These are phyloP conservation scores for Oligia strigilis DNA, from an alignment of 2,888 invertebrate genomes.

Conservation along the genomic window DNA sequence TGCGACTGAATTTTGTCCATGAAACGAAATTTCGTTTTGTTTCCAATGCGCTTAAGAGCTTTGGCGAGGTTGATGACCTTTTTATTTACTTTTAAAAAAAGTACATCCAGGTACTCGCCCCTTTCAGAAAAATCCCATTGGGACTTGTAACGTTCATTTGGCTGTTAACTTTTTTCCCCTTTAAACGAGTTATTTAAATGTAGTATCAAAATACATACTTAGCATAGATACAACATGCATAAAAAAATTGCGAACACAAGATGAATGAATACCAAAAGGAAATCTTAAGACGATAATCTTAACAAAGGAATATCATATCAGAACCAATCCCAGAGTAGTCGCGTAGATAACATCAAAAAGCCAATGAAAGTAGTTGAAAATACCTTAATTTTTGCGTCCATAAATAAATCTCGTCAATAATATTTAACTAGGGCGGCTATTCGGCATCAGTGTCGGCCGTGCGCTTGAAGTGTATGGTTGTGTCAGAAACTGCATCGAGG, in stretches of 20 bases:
- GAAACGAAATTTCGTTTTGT: conserved; percentile 76
- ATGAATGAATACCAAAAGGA: conserved; percentile 2
- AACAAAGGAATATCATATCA: conserved; percentile 18
- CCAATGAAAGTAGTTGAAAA: conserved; percentile 17
- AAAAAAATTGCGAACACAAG: background rate
- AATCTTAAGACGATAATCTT: conserved; percentile 4
- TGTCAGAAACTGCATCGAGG: conserved; percentile 51
- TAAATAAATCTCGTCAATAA: conserved; percentile 51
- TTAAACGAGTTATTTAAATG: conserved; percentile 15
- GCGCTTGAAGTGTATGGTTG: conserved; percentile 53
- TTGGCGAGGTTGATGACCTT: conserved; percentile 67
- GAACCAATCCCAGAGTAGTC: background rate
- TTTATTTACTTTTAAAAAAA: conserved; percentile 62
- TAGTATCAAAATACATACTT: background rate
- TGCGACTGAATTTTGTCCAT: conserved; percentile 78
- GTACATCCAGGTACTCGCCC: conserved; percentile 45
- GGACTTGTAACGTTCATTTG: conserved; percentile 33
- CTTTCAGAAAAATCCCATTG: conserved; percentile 52
- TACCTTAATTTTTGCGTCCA: conserved; percentile 32
- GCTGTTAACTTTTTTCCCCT: conserved; percentile 32
- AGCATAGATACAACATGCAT: background rate
- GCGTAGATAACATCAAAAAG: conserved; percentile 8
- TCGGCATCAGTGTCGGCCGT: conserved; percentile 50
- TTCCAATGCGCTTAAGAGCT: conserved; percentile 73
- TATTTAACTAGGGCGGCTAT: conserved; percentile 48